phyloP scores from a whole-genome alignment of 2,797 vertebrate species.

The Pipistrellus nathusii region DNA sequence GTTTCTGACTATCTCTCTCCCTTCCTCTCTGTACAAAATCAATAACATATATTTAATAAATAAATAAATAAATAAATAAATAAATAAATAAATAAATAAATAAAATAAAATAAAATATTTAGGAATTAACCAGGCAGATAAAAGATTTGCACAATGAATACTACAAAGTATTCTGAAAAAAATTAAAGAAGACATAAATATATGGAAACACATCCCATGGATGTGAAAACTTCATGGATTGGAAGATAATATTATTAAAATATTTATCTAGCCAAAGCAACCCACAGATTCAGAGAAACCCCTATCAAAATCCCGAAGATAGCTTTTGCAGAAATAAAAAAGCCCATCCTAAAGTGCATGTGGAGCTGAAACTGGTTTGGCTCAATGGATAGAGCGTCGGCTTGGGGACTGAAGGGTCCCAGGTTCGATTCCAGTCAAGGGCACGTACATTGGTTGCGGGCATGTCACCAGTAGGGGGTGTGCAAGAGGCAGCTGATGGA shows the following conservation, averaged over 20 bases:
- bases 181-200: not conserved
- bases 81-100: no score
- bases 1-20: not conserved
- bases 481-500: no score
- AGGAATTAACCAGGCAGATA: not conserved
- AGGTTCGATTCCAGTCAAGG: no score
- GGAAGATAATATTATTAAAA: conserved; percentile 10
- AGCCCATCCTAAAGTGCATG: not conserved
- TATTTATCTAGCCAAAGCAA: not conserved
- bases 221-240: not conserved
- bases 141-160: not conserved
- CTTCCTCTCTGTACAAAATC: no score
- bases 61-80: no score
- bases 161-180: not conserved
- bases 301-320: not conserved
- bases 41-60: no score
- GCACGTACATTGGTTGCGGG: no score
- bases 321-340: not conserved
- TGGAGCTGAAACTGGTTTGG: no score
- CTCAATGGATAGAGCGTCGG: no score
- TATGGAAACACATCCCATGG: not conserved
- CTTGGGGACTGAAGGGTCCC: no score
- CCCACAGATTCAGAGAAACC: not conserved
- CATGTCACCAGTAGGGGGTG: no score
- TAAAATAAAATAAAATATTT: not conserved